A percentile compares a stretch with the other conserved stretches of the same genome.
Conservation (phyloP, 23 tunicate species). For the Trididemnum nubilum region DNA sequence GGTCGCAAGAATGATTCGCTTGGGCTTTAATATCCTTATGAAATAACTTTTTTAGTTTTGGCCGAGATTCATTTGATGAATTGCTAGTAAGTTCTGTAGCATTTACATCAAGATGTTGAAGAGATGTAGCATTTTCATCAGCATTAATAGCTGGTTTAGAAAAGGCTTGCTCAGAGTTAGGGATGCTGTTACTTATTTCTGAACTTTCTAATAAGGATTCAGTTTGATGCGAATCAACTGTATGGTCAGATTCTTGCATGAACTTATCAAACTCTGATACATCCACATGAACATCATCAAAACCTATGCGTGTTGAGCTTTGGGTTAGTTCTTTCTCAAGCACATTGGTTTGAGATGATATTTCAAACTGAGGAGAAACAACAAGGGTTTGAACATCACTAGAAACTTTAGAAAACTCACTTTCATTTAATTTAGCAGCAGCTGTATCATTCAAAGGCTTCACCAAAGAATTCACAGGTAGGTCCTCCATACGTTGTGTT, state of each 20-base stretch:
- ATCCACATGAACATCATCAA: slow-evolving; percentile 42
- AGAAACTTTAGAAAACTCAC: neutral
- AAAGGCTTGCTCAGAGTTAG: too few relatives aligned
- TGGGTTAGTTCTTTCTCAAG: neutral
- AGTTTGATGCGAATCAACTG: neutral
- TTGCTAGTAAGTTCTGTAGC: neutral
- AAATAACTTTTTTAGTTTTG: too few relatives aligned
- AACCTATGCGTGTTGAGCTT: slow-evolving; percentile 29
- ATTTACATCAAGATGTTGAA: neutral
- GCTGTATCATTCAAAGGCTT: too few relatives aligned
- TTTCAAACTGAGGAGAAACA: neutral
- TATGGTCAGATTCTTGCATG: slow-evolving; percentile 8
- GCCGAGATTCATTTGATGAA: neutral
- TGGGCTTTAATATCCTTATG: too few relatives aligned
- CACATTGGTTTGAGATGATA: neutral
- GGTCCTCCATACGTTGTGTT: too few relatives aligned
- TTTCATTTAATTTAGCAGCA: too few relatives aligned
- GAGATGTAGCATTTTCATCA: neutral
- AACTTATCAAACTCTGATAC: slow-evolving; percentile 55
- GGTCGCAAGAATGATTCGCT: too few relatives aligned
- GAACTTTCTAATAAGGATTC: too few relatives aligned
- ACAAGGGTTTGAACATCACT: neutral
- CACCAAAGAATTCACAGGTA: neutral
- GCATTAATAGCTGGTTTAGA: neutral
- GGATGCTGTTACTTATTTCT: too few relatives aligned